Evolutionary conservation across 2,888 invertebrate genomes (phyloP).

Genomic region (Polymixis lichenea): DNA sequence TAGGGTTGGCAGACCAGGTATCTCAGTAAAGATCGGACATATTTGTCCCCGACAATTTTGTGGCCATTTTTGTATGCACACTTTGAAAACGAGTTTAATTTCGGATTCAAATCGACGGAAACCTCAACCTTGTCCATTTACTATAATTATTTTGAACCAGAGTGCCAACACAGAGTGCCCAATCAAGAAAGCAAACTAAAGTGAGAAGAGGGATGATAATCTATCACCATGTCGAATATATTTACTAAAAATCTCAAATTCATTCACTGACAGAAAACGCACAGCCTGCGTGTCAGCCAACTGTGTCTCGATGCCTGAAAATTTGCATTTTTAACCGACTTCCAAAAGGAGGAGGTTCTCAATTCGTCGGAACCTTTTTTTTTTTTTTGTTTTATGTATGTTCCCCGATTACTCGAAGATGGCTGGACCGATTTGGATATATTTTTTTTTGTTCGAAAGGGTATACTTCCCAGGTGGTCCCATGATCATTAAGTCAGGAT

Average conservation of each 20-base stretch:
- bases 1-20: slow-evolving; percentile 37
- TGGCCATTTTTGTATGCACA: neutral
- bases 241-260: neutral
- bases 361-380: too few species aligned
- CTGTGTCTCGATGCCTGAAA: too few species aligned
- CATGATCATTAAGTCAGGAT: too few species aligned
- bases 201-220: neutral
- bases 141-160: neutral
- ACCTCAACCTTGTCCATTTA: neutral
- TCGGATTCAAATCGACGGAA: neutral
- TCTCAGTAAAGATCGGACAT: slow-evolving; percentile 4
- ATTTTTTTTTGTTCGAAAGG: too few species aligned
- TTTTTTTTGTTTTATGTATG: too few species aligned
- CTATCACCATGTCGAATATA: neutral
- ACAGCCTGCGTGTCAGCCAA: too few species aligned
- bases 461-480: too few species aligned
- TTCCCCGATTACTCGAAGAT: too few species aligned
- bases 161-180: neutral
- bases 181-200: neutral
- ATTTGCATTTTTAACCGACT: too few species aligned
- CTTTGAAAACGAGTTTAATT: neutral
- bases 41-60: neutral
- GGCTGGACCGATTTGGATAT: too few species aligned
- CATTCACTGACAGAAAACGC: too few species aligned
- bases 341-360: too few species aligned